Base-by-base conservation (phyloP, 35 echinoderm and acorn worm species). In the Ptychodera flava region DNA sequence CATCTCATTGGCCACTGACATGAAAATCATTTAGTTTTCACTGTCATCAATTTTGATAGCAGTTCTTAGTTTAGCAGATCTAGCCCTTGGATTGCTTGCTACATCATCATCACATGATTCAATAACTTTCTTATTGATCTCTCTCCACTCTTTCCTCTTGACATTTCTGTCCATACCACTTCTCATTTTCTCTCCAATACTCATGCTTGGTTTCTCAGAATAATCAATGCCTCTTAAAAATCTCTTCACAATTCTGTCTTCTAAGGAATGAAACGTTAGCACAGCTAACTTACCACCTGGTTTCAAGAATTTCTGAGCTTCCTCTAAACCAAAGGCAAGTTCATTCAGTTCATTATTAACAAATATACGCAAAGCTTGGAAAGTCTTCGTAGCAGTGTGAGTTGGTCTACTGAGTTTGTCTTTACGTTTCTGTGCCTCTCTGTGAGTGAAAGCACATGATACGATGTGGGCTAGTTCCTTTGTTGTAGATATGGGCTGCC, bases 321-420 rank as follows among this genome's bases (percentile, higher is more conserved):
- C 45, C 35, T 94, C 79, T 15, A 97, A 76, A 27, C 89, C 95
- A 1, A 64, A 29, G 81, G 79, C 77, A 0, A 97, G 79, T 81
- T 97, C 95, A 76, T 97, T 89, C 34, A 93, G 78, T 37, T 97
- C 95, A 85, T 97, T 93, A 80, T 97, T 97, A 27, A 97, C 95
- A 88, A 97, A 97, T 45, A 97, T 97, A 76, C 92, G 29, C 75
- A 97, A 35, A 31, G 89, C 95, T 36, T 94, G 92, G 81, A 97
- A 97, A 33, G 95, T 97, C 86, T 89, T 89, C 1, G 95, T 97
- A 29, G 95, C 95, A 0, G 89, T 85, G 45, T 97, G 95, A 12
- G 85, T 76, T 34, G 53, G 85, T 16, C 95, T 82, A 31, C 92
- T 90, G 0, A 97, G 36, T 35, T 85, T 87, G 79, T 97, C 95